Base-by-base conservation (phyloP, 2,888 invertebrate species). In the Coelopa pilipes region DNA sequence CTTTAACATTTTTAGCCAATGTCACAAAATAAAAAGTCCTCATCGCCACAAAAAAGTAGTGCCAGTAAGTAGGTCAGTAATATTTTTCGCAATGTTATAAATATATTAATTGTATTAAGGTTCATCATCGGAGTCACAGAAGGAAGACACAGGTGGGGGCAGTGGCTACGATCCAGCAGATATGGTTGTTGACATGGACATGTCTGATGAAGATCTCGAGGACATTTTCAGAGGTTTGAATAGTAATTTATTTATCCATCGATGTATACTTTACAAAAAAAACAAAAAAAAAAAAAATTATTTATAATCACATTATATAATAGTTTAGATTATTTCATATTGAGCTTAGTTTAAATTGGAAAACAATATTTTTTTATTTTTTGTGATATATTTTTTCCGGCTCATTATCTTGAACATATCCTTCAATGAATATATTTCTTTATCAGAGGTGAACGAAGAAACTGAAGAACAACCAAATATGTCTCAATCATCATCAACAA, bases 151-250 rank as follows among this genome's bases (percentile, higher is more conserved):
- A 1, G 76, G 77, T 34, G 75, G 76, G 70, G 80, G 80, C 19
- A 82, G 53, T 19, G 70, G 71, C 15, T 87, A 86, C 79, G 87
- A 86, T 65, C 90, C 90, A 0, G 86, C 90, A 13, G 94, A 94
- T 81, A 94, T 93, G 82, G 92, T 93, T 4, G 93, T 95, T 75
- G 95, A 96, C 79, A 95, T 95, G 95, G 95, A 95, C 78, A 89
- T 96, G 84, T 95, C 94, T 13, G 95, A 95, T 80, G 95, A 95
- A 65, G 95, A 95, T 80, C 78, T 85, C 53, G 87, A 87, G 62
- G 87, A 87, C 74, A 82, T 85, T n/a, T 80, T 83, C 73, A 82
- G 83, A 87, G 87, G 87, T 87, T 82, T 80, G 81, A 79, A n/a
- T n/a, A n/a, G n/a, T n/a, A n/a, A n/a, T n/a, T 73, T 74, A 72